These are phyloP conservation scores for Zoanthus sansibaricus DNA, from an alignment of 92 coral and sea anemone genomes.

Conservation along the genomic window DNA sequence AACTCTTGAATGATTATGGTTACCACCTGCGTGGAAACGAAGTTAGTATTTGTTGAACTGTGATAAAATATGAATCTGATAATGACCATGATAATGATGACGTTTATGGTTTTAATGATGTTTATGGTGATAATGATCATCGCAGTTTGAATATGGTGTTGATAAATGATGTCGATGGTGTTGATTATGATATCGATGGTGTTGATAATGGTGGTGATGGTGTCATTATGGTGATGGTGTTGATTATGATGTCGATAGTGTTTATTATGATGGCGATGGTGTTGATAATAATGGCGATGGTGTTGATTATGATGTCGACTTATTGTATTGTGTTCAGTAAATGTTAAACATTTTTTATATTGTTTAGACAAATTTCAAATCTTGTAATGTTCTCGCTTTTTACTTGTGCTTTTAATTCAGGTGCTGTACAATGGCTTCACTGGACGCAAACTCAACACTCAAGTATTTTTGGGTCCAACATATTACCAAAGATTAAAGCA, in stretches of 20 bases:
- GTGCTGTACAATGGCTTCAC: slow-evolving; percentile 97
- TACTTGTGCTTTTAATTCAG: slow-evolving; percentile 44
- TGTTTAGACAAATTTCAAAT: no score
- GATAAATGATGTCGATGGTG: neutral
- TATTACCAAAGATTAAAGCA: slow-evolving; percentile 98
- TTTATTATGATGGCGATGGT: neutral
- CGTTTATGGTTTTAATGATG: neutral
- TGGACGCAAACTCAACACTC: slow-evolving; percentile 98
- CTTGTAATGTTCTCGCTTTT: neutral
- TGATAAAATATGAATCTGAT: neutral
- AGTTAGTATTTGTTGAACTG: slow-evolving; percentile 53
- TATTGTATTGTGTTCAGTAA: no score
- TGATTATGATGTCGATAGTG: neutral
- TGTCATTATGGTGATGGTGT: neutral
- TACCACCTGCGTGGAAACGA: slow-evolving; percentile 98
- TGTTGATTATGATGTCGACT: no score
- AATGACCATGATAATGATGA: neutral
- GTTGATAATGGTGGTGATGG: neutral
- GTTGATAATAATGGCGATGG: neutral
- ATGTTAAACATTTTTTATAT: no score
- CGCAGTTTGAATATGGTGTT: neutral
- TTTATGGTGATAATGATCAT: neutral
- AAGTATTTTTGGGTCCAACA: slow-evolving; percentile 97
- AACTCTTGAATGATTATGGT: slow-evolving; percentile 95
- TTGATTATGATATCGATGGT: neutral